Evolutionary conservation across 2,888 invertebrate genomes (phyloP), one percentile per base, ranked within the genome.

Genomic region (Archaeoteleia sp.): DNA sequence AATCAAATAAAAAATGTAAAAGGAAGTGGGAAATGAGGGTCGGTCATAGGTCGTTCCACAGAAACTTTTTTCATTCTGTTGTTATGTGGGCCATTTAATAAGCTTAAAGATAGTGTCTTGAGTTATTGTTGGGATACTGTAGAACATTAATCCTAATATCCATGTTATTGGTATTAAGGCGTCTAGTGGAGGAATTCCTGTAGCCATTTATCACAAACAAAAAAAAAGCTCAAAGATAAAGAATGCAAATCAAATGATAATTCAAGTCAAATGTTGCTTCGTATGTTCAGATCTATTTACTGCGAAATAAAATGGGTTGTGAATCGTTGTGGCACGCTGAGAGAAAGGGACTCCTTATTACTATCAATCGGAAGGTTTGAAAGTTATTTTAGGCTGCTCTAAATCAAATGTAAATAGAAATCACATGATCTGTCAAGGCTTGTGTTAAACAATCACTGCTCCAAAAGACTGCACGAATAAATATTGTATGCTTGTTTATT

Each of bases 351-450:
- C 30, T 14, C 8, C n/a, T 30, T 6, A 43, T 39, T 63, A 9
- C 13, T 34, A 12, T 40, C 10, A 43, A 34, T 49, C 14, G 15
- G 27, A 60, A 70, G 55, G 68, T 62, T 48, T 40, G 32, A 30
- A 29, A 45, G 51, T 48, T 55, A 25, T 62, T 67, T 69, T 53
- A 42, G 43, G 51, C 29, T 23, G 30, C 25, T 53, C 9, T 40
- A 55, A 53, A 53, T 42, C 86, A 86, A 57, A 49, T 51, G 62
- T 73, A 71, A 68, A 69, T 68, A 62, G 68, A 69, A 57, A 72
- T 70, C 69, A 57, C 66, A 57, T 67, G 71, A 72, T 71, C 67
- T 70, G 66, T 54, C 63, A 70, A 61, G 68, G 84, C 74, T 82
- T 86, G 86, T n/a, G n/a, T 12, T 34, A 12, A 13, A 30, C 32